Percentiles rank a stretch among this genome's conserved stretches.
Evolutionary conservation across 2,888 invertebrate genomes (phyloP).

Genomic region (Pyrrhia umbra): DNA sequence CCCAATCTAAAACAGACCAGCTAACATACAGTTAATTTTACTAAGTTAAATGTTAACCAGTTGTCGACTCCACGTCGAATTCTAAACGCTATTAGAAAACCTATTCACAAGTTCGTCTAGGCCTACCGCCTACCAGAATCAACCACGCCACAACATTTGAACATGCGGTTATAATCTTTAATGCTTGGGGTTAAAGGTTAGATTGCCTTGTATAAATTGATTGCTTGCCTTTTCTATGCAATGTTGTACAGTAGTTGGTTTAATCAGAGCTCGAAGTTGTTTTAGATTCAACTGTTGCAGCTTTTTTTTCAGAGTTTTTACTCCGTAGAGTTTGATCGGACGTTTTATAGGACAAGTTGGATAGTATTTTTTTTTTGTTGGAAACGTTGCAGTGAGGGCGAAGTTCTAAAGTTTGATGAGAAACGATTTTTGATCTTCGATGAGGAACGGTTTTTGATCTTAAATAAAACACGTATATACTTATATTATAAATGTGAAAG

Average conservation of each 20-base stretch:
- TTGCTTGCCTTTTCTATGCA: slow-evolving; percentile 36
- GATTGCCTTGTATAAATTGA: slow-evolving; percentile 25
- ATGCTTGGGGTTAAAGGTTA: rapidly evolving
- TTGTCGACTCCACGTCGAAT: slow-evolving; percentile 43
- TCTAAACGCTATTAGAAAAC: slow-evolving; percentile 62
- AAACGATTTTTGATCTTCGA: too few species aligned
- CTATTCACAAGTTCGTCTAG: slow-evolving; percentile 58
- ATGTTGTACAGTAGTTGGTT: slow-evolving; percentile 51
- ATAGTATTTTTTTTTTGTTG: slow-evolving; percentile 31
- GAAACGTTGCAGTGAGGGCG: slow-evolving; percentile 9
- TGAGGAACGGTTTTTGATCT: too few species aligned
- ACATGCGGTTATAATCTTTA: slow-evolving; percentile 23
- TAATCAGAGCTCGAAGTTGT: slow-evolving; percentile 63
- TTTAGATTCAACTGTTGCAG: slow-evolving; percentile 55
- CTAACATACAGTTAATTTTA: slow-evolving; percentile 58
- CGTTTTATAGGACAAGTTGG: slow-evolving; percentile 41
- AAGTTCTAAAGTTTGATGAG: slow-evolving; percentile 10
- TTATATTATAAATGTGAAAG: too few species aligned
- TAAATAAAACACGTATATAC: not conserved
- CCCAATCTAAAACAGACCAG: slow-evolving; percentile 46
- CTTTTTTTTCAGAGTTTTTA: slow-evolving; percentile 48
- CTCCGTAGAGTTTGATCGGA: slow-evolving; percentile 45
- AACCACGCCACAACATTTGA: slow-evolving; percentile 7
- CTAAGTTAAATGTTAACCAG: slow-evolving; percentile 62
- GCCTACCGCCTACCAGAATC: slow-evolving; percentile 21